Evolutionary conservation across 2,113 vertebrate genomes (phyloP).

Genomic region (Dasypus novemcinctus): DNA sequence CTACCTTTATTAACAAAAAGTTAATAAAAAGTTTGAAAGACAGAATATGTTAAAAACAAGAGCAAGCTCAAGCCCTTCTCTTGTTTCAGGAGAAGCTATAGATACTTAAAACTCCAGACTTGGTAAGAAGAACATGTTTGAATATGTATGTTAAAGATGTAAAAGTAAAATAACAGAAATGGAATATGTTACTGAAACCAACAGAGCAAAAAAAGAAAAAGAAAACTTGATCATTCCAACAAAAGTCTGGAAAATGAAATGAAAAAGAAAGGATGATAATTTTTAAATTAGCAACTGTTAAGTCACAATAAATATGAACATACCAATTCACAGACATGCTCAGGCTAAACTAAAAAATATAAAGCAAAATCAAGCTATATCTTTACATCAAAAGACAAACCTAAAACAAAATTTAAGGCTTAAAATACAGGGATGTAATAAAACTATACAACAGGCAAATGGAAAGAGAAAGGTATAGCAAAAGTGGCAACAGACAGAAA

Average conservation of each 20-base stretch:
- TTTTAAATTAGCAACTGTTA: neutral
- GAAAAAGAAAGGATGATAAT: neutral
- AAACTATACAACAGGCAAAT: neutral
- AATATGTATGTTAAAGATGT: neutral
- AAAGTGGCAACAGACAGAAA: neutral
- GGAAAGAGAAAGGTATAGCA: neutral
- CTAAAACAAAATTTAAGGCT: neutral
- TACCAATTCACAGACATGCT: conserved; percentile 2
- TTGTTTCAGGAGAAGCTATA: neutral
- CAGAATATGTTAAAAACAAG: neutral
- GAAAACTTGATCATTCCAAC: neutral
- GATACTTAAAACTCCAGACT: neutral
- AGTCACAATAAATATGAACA: conserved; percentile 33
- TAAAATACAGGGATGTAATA: neutral
- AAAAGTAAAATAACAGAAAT: conserved; percentile 6
- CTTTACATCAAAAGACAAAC: neutral
- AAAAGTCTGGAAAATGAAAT: neutral
- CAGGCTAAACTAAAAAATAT: neutral
- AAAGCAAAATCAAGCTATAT: neutral
- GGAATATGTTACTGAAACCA: conserved; percentile 28
- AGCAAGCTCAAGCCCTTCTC: neutral
- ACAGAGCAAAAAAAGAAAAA: conserved; percentile 28
- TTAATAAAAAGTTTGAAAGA: neutral
- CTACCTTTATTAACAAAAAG: conserved; percentile 4
- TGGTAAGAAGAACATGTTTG: neutral